Percentiles rank a stretch among this genome's conserved stretches.
Evolutionary conservation across 2,797 vertebrate genomes (phyloP).

Genomic region (Onychomys arenicola): DNA sequence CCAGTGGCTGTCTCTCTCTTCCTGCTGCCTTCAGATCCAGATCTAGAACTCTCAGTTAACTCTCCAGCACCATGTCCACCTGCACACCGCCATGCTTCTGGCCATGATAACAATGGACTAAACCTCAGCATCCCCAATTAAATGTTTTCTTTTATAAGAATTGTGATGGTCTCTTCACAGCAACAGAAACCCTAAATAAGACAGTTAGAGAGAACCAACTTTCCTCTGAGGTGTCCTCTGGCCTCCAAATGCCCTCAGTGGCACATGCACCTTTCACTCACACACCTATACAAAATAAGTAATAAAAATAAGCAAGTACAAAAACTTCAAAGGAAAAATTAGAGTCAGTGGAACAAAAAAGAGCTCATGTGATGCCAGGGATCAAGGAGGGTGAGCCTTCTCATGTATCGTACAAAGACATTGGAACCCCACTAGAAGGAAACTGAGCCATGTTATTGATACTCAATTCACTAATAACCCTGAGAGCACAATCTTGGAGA

Average conservation of each 20-base stretch:
- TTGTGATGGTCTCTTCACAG: background rate
- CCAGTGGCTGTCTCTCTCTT: background rate
- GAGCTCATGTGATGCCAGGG: too few species aligned
- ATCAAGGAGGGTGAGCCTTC: background rate
- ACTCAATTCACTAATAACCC: background rate
- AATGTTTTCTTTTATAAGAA: background rate
- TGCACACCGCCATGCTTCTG: background rate
- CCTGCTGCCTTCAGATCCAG: background rate
- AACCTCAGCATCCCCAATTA: background rate
- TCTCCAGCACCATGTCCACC: background rate
- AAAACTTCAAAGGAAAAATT: background rate
- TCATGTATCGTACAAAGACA: background rate
- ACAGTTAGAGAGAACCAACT: background rate
- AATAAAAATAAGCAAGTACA: background rate
- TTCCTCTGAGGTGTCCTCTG: background rate
- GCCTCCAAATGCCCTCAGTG: background rate
- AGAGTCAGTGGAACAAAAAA: background rate
- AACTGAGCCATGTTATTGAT: background rate
- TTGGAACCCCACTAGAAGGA: background rate
- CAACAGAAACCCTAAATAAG: too few species aligned
- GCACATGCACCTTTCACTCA: background rate
- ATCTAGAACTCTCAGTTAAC: background rate
- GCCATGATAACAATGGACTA: too few species aligned
- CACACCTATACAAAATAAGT: background rate
- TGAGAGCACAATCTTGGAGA: background rate